phyloP scores from a whole-genome alignment of 2,888 invertebrate genomes.

The Catocala fraxini region DNA sequence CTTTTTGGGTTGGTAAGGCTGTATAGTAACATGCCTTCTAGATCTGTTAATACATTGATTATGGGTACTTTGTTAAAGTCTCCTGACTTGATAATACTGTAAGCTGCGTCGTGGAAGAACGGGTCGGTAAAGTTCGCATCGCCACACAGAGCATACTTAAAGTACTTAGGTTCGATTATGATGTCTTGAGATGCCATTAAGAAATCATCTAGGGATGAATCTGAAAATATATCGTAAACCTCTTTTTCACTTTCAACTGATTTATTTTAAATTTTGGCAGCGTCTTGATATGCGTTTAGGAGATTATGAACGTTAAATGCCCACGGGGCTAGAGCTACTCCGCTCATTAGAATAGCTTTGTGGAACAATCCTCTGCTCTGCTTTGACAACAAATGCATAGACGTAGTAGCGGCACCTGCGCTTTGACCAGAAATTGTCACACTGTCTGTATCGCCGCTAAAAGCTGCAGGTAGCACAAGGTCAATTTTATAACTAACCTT shows the following conservation, averaged over 20 bases:
- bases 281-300: constrained; percentile 66
- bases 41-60: constrained; percentile 68
- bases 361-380: constrained; percentile 74
- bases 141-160: constrained; percentile 77
- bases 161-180: constrained; percentile 70
- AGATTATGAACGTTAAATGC: constrained; percentile 72
- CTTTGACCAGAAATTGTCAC: constrained; percentile 80
- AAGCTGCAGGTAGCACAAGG: no score
- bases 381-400: constrained; percentile 74
- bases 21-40: constrained; percentile 77
- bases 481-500: no score
- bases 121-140: constrained; percentile 68
- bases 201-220: constrained; percentile 60
- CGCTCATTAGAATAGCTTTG: constrained; percentile 77
- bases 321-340: constrained; percentile 74
- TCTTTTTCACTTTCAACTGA: constrained; percentile 54
- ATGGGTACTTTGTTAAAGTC: constrained; percentile 75
- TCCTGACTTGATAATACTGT: constrained; percentile 69
- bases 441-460: constrained; percentile 81
- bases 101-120: constrained; percentile 76
- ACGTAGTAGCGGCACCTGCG: constrained; percentile 74
- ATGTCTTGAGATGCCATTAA: constrained; percentile 63
- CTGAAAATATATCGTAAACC: constrained; percentile 63
- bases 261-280: constrained; percentile 60
- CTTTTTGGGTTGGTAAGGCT: constrained; percentile 64